Conservation (phyloP, 2,888 invertebrate species). For the Trachelus tabidus region DNA sequence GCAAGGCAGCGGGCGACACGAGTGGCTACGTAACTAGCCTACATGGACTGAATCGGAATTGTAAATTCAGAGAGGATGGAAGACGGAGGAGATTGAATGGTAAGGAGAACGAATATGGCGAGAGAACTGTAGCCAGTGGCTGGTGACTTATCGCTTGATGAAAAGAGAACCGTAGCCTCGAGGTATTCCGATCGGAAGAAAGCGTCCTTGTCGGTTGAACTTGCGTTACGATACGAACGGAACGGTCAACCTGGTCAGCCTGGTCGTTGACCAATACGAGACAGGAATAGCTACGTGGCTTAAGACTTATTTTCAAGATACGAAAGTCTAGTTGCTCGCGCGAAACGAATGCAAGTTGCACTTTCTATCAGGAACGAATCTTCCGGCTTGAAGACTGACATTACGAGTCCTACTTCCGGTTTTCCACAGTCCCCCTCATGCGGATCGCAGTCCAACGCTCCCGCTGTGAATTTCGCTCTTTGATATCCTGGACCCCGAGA, state of each 20-base stretch:
- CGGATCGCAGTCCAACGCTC: background rate
- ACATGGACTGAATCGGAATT: background rate
- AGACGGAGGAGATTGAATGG: no score
- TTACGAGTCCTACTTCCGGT: no score
- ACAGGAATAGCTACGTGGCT: conserved; percentile 21
- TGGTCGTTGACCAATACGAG: conserved; percentile 2
- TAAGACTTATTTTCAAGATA: background rate
- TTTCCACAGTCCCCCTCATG: no score
- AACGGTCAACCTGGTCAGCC: no score
- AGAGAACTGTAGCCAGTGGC: no score
- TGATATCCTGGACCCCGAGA: no score
- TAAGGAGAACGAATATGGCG: no score
- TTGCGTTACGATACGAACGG: conserved; percentile 34
- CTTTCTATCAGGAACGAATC: conserved; percentile 13
- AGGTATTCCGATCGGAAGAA: conserved; percentile 38
- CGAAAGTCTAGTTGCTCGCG: background rate
- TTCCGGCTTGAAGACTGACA: no score
- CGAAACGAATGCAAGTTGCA: conserved; percentile 14
- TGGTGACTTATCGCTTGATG: background rate
- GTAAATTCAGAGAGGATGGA: background rate
- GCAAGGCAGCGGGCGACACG: no score
- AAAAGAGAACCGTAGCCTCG: background rate
- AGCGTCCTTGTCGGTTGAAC: conserved; percentile 63
- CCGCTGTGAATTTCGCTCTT: background rate
- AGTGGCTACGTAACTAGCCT: no score